phyloP scores from a whole-genome alignment of 37 sponge, comb jelly and placozoan species.

The Spongilla lacustris region DNA sequence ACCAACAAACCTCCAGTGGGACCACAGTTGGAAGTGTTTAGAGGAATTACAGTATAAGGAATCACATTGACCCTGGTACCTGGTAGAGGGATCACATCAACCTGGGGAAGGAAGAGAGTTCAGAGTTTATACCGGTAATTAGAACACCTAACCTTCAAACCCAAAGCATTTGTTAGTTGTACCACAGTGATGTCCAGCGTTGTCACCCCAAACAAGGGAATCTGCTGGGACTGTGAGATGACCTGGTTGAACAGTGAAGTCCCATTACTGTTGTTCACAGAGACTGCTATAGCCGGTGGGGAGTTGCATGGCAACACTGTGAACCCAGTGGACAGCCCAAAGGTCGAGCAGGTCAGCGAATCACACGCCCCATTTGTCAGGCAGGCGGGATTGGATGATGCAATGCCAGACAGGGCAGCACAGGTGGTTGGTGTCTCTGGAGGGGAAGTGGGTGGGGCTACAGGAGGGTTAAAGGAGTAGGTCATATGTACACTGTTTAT shows the following conservation, averaged over 20 bases:
- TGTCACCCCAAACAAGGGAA: not conserved
- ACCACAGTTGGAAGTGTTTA: constrained; percentile 18
- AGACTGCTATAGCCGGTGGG: not conserved
- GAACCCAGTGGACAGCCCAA: not conserved
- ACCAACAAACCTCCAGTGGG: not conserved
- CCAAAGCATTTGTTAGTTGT: not conserved
- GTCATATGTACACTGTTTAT: not conserved
- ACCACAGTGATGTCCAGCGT: not conserved
- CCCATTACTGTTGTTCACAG: not conserved
- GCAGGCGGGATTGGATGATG: not conserved
- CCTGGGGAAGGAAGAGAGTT: not conserved
- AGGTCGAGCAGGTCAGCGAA: not conserved
- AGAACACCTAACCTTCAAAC: not conserved
- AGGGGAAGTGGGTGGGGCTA: not conserved
- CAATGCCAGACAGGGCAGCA: not conserved
- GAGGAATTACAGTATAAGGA: constrained; percentile 9
- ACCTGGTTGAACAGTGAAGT: not conserved
- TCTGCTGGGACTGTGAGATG: not conserved
- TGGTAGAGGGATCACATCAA: not conserved
- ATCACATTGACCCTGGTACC: constrained; percentile 1
- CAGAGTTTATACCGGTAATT: not conserved
- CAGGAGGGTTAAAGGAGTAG: not conserved
- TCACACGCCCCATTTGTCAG: not conserved
- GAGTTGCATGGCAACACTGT: not conserved
- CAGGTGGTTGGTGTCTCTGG: not conserved